Evolutionary conservation across 2,113 vertebrate species (phyloP).

Genomic region (Halcyon malimbica): DNA sequence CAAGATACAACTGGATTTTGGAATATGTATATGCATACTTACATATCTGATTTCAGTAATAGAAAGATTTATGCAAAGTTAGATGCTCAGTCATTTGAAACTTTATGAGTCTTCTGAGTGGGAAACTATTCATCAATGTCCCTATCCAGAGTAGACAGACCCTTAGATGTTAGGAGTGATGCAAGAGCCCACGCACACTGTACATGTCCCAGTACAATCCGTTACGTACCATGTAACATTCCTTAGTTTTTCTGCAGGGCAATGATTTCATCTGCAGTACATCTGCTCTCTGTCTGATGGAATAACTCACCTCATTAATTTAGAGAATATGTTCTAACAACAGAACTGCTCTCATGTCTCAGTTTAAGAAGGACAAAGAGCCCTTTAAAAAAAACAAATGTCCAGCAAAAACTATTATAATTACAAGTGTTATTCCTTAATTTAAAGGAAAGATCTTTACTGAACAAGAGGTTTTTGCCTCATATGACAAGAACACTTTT

Average conservation of each 20-base stretch:
- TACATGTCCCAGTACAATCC: neutral
- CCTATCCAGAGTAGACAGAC: neutral
- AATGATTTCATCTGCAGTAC: slow-evolving; percentile 17
- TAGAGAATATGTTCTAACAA: neutral
- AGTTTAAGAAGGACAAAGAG: slow-evolving; percentile 24
- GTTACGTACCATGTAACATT: neutral
- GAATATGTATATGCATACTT: neutral
- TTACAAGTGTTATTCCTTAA: neutral
- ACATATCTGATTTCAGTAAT: neutral
- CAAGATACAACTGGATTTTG: neutral
- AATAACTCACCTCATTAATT: slow-evolving; percentile 39
- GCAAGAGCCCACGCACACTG: neutral
- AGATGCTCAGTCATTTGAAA: neutral
- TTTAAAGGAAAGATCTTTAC: neutral
- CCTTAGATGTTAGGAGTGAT: neutral
- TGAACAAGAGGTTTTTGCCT: neutral
- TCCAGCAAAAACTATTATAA: neutral
- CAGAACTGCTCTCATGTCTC: neutral
- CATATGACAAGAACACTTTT: neutral
- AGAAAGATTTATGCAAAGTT: neutral
- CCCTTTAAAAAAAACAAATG: slow-evolving; percentile 6
- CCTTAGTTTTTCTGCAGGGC: neutral
- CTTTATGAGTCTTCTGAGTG: neutral
- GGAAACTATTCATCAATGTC: neutral
- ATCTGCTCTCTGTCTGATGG: slow-evolving; percentile 20